These are phyloP conservation scores for Larimichthys crocea DNA, from an alignment of 2,113 vertebrate species.

Conservation along the genomic window DNA sequence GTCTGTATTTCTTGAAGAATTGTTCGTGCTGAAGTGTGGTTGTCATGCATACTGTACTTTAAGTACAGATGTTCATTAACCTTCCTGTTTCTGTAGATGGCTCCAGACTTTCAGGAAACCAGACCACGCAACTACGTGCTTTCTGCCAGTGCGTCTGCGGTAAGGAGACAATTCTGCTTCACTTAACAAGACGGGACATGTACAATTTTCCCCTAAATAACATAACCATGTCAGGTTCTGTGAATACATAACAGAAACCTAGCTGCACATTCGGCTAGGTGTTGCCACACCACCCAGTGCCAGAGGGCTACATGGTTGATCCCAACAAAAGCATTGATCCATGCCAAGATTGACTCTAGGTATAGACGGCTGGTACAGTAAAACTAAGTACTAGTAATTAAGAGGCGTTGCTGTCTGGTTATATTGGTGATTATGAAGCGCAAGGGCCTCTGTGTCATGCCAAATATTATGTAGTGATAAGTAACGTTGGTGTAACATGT, in stretches of 20 bases:
- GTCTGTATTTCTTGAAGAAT: neutral
- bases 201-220: too few species aligned
- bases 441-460: neutral
- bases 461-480: neutral
- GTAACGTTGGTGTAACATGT: neutral
- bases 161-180: constrained; percentile 80
- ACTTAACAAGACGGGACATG: neutral
- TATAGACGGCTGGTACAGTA: too few species aligned
- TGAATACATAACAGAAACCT: neutral
- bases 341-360: too few species aligned
- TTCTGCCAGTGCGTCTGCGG: constrained; percentile 96
- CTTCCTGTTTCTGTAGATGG: constrained; percentile 59
- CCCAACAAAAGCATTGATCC: too few species aligned
- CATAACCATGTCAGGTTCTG: neutral
- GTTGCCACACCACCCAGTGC: too few species aligned
- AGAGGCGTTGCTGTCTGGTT: neutral
- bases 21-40: neutral
- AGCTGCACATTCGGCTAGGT: too few species aligned
- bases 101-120: constrained; percentile 97
- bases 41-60: neutral
- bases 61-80: neutral
- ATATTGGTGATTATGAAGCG: neutral
- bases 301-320: too few species aligned
- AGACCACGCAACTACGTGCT: constrained; percentile 98
- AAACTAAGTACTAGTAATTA: too few species aligned